Base-by-base conservation (phyloP, 1,140 invertebrate genomes). In the Mycetomoellerius zeteki region DNA sequence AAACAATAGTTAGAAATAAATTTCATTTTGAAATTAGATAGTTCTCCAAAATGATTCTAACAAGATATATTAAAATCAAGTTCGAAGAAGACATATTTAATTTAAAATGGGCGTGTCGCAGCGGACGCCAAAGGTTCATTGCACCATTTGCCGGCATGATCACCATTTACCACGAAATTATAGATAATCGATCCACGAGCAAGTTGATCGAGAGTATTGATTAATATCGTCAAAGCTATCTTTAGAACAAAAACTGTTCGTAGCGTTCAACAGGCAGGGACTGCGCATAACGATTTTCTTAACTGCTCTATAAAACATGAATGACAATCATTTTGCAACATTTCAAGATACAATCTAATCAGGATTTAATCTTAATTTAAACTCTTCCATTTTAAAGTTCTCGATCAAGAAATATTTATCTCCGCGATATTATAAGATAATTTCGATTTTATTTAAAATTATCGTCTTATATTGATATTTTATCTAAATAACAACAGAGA, bases 121-220 rank as follows among this genome's bases (percentile, higher is more conserved):
- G 73, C 6, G 47, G 12, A 30, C 62, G 64, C 30, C 47, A 58
- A 12, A 77, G 88, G 75, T 88, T 86, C 77, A 75, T 87, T 54
- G 54, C 88, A 76, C 43, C 73, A 71, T 69, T 87, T 89, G 58
- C 33, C 43, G 60, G 43, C 76, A n/a, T 52, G 69, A 89, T 76
- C 67, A 65, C 50, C 89, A 64, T 91, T 91, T 91, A 90, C 78
- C 77, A 76, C 89, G 60, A 91, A 91, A 90, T 91, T 91, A 90
- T 90, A 91, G 89, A 88, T 54, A 58, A 21, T 72, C 64, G 78
- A 56, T 64, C 33, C 27, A 65, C 64, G 69, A 69, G 69, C 88
- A 43, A 75, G 77, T 71, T 6, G 84, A 88, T 88, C 89, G 84
- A 76, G 69, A 62, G 30, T 73, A 78, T 86, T 67, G 84, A 90